Conservation (phyloP, 2,888 invertebrate genomes). For the Atethmia centrago region DNA sequence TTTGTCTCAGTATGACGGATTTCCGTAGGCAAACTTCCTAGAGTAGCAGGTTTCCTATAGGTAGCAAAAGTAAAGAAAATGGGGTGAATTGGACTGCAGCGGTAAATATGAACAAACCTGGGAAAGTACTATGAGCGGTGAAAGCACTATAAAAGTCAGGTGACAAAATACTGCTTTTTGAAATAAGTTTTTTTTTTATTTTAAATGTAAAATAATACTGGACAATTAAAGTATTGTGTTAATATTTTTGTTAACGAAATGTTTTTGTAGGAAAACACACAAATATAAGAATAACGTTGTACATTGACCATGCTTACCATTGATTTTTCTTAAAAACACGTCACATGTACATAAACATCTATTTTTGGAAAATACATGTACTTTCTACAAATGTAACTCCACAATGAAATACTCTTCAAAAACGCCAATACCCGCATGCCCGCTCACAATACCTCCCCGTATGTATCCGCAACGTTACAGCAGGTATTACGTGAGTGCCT, state of each 20-base stretch:
- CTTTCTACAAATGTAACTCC: no score
- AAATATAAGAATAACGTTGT: background rate
- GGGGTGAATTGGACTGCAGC: background rate
- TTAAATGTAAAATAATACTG: no score
- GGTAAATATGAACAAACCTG: no score
- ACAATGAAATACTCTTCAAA: no score
- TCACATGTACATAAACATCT: no score
- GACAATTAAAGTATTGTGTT: background rate
- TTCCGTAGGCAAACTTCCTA: background rate
- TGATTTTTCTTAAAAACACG: background rate
- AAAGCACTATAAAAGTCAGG: no score
- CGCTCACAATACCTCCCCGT: slow-evolving; percentile 62
- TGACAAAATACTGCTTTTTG: no score
- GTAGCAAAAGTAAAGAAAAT: background rate
- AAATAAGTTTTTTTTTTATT: no score
- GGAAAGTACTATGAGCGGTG: no score
- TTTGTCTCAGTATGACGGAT: no score
- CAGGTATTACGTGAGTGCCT: slow-evolving; percentile 72
- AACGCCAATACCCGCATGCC: background rate
- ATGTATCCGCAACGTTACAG: slow-evolving; percentile 72
- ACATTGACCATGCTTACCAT: background rate
- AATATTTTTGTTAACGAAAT: background rate
- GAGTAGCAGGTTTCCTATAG: background rate
- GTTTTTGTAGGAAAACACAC: background rate
- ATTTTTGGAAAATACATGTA: no score